Evolutionary conservation across 2,113 vertebrate species (phyloP), one percentile per base, ranked within the genome.

Genomic region (Chunga burmeisteri): DNA sequence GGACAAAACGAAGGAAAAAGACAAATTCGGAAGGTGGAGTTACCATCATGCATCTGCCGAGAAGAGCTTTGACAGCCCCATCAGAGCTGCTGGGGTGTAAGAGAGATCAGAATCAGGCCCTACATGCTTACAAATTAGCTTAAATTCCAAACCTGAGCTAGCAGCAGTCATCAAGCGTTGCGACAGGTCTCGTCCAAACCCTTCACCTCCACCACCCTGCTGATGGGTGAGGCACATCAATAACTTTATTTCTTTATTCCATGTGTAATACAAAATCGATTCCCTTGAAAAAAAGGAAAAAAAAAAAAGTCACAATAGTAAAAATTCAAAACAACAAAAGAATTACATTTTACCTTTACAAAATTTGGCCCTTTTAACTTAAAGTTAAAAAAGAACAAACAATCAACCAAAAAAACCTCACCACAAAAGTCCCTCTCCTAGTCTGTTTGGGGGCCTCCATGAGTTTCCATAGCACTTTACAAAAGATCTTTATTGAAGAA

Each of bases 391-490:
- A 82, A 83, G 46, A 75, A 34, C 23, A 26, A 6, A 14, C 25
- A 4, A 8, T 21, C 38, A 78, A 42, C 34, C 23, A 30, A 36
- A 58, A 77, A 79, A 65, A 10, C 13, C 21, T 42, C 44, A 87
- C 88, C 86, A 96, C 95, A 53, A 94, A 96, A 96, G 94, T 96
- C 86, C 93, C 92, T 82, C 88, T 90, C 79, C 96, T 98, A 95
- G 96, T 97, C 97, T 97, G 97, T 96, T 96, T 96, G 96, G 95
- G 95, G 97, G 96, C 95, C 97, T 94, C 96, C 93, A 95, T 79
- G 97, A 98, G 97, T 98, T 98, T 98, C 97, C 97, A 98, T 96
- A 98, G 97, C 97, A 96, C 97, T 98, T 98, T 97, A 98, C 97
- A 98, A 98, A 98, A 98, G 98, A 96, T 96, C 97, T 98, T 97